Evolutionary conservation across 2,888 invertebrate genomes (phyloP), one percentile per base, ranked within the genome.

Genomic region (Mamestra brassicae): DNA sequence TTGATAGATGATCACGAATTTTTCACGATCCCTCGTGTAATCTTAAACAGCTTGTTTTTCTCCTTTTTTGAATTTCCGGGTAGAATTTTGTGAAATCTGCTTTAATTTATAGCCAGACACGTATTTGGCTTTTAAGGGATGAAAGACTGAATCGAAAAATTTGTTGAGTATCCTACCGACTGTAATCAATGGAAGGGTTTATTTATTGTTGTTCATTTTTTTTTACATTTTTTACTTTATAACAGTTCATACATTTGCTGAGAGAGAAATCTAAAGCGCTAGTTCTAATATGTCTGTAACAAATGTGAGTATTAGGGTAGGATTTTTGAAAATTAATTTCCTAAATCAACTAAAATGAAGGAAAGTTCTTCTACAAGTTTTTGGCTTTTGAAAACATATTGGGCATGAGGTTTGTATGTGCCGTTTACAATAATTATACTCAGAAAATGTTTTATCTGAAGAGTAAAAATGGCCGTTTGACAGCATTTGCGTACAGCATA

Each of bases 1-100:
- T 78, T 88, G 89, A 90, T 89, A 84, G 83, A 90, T 88, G 87
- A 67, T 74, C 70, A 67, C 87, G 65, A 89, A 89, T 89, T 85
- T 89, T 77, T 85, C 74, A 84, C 75, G 66, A 61, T 69, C 73
- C 64, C 65, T 66, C 50, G 74, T 69, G 71, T 78, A 54, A 66
- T 81, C 67, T 81, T 74, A 62, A 74, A 74, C 71, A 80, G 26
- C 60, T 71, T 64, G 60, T 17, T 64, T 72, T 75, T 36, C 11
- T 47, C 62, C 47, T 38, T 52, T 42, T 63, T 42, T 34, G 52
- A 80, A 77, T 73, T 68, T 77, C 62, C 69, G 61, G 68, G 17
- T 11, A 17, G 11, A 50, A 52, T 45, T 70, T 64, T 50, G 4
- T 50, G 57, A 60, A 50, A 76, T 67, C 63, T 47, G 38, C 34